Conservation (phyloP, 2,797 vertebrate species). For the Gallinago nigripennis region DNA sequence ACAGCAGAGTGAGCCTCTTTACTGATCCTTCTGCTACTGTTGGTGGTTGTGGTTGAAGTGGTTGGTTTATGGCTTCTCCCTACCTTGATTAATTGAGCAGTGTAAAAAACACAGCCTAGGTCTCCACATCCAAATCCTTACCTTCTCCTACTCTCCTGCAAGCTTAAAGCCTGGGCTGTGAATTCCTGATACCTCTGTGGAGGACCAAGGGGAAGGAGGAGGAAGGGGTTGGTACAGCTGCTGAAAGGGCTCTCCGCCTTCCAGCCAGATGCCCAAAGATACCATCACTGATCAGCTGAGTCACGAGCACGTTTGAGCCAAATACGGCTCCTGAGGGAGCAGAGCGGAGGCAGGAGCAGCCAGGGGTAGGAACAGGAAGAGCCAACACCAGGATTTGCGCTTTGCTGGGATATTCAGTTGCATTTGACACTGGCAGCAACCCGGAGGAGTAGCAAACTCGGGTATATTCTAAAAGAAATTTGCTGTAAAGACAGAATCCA, state of each 20-base stretch:
- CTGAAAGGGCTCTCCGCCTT: neutral
- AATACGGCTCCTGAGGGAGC: neutral
- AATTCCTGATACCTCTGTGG: neutral
- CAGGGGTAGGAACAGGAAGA: neutral
- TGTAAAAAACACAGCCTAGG: neutral
- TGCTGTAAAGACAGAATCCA: neutral
- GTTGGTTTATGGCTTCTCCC: neutral
- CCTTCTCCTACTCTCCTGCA: neutral
- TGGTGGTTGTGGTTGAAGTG: neutral
- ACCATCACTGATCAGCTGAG: neutral
- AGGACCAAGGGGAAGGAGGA: neutral
- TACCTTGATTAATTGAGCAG: neutral
- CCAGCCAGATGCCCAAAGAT: neutral
- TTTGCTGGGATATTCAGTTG: neutral
- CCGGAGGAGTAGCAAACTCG: neutral
- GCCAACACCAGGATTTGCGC: too few relatives aligned
- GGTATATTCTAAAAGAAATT: neutral
- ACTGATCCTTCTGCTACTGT: neutral
- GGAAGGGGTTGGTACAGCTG: neutral
- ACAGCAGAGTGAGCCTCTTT: neutral
- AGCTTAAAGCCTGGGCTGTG: neutral
- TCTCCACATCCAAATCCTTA: neutral
- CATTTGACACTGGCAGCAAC: neutral
- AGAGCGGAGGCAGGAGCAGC: neutral
- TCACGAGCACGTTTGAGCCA: neutral